These are phyloP conservation scores for Antedon mediterranea DNA, from an alignment of 53 echinoderm and acorn worm genomes.

Conservation along the genomic window DNA sequence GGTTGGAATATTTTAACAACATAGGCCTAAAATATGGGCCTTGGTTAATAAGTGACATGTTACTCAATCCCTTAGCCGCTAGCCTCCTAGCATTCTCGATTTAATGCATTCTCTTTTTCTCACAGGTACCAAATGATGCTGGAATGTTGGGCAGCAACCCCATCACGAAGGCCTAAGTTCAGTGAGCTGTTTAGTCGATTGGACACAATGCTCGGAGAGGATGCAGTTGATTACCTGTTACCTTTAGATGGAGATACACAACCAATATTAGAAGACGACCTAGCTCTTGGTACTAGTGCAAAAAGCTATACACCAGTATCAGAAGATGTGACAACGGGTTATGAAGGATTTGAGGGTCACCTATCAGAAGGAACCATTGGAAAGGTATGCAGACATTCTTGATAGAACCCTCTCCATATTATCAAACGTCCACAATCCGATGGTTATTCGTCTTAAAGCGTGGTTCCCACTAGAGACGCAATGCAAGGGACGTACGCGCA, in stretches of 20 bases:
- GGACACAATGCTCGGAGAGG: slow-evolving; percentile 55
- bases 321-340: background rate
- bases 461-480: too few relatives aligned
- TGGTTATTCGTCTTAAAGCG: too few relatives aligned
- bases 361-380: background rate
- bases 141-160: slow-evolving; percentile 66
- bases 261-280: slow-evolving; percentile 1
- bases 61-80: too few relatives aligned
- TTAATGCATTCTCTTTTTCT: background rate
- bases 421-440: too few relatives aligned
- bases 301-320: background rate
- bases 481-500: too few relatives aligned
- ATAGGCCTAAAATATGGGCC: too few relatives aligned
- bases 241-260: slow-evolving; percentile 37
- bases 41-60: too few relatives aligned
- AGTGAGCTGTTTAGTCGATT: slow-evolving; percentile 48
- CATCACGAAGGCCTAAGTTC: slow-evolving; percentile 57
- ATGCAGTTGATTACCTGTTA: slow-evolving; percentile 49
- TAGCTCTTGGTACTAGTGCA: background rate
- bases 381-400: too few relatives aligned
- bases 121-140: slow-evolving; percentile 60
- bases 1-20: too few relatives aligned
- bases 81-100: too few relatives aligned
- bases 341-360: background rate
- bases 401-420: too few relatives aligned